Percentiles rank a stretch among this genome's conserved stretches.
phyloP scores from a whole-genome alignment of 2,797 vertebrate genomes.

The Clarias laeviceps region DNA sequence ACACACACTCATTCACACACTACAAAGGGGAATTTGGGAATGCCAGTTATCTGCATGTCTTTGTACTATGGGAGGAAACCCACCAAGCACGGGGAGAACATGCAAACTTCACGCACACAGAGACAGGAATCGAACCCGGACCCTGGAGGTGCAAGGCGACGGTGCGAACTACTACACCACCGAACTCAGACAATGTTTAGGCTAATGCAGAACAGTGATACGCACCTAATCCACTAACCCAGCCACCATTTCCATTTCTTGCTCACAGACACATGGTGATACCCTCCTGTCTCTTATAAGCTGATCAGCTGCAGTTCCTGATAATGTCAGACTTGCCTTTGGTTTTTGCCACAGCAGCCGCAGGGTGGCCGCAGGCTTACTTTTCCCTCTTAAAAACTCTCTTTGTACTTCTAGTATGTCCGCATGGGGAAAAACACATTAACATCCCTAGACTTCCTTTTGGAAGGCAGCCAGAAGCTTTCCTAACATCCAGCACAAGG shows the following conservation, averaged over 20 bases:
- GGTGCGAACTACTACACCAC: too few relatives aligned
- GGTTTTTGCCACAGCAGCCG: conserved; percentile 45
- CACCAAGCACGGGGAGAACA: too few relatives aligned
- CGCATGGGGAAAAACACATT: conserved; percentile 53
- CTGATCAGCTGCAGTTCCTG: conserved; percentile 43
- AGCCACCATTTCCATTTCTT: background rate
- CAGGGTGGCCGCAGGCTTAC: conserved; percentile 57
- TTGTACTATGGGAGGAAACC: too few relatives aligned
- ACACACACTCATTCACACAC: too few relatives aligned
- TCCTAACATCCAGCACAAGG: conserved; percentile 36
- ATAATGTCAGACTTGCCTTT: conserved; percentile 57
- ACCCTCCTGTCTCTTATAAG: conserved; percentile 36
- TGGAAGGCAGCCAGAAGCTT: conserved; percentile 49
- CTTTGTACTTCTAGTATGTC: conserved; percentile 53
- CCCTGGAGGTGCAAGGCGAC: too few relatives aligned
- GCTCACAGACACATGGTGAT: conserved; percentile 17
- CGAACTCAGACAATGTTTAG: conserved; percentile 7
- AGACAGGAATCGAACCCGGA: too few relatives aligned
- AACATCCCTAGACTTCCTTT: conserved; percentile 59
- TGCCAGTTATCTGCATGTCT: too few relatives aligned
- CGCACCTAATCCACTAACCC: conserved; percentile 44
- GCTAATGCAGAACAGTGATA: conserved; percentile 46
- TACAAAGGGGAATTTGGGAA: too few relatives aligned
- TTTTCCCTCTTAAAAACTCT: conserved; percentile 51
- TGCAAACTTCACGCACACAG: too few relatives aligned